These are phyloP conservation scores for Semibalanus balanoides DNA, from an alignment of 1,140 invertebrate species.

Conservation along the genomic window DNA sequence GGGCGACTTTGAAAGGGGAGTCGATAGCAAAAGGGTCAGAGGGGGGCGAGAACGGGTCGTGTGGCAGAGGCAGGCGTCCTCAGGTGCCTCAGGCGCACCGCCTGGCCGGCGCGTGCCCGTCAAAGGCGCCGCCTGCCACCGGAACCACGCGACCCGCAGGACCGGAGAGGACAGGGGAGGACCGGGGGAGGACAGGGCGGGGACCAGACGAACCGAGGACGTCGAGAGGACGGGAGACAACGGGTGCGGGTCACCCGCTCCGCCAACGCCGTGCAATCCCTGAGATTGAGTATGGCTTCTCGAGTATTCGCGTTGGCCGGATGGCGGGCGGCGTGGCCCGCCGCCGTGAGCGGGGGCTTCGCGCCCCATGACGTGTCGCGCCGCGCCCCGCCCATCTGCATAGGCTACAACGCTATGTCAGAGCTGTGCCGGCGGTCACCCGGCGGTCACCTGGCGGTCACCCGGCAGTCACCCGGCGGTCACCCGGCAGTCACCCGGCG, in stretches of 20 bases:
- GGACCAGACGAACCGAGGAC: too few species aligned
- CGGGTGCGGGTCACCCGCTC: neutral
- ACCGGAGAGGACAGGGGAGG: too few species aligned
- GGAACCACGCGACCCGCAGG: neutral
- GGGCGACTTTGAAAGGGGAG: neutral
- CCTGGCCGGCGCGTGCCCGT: neutral
- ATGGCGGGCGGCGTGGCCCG: too few species aligned
- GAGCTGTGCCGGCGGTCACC: neutral
- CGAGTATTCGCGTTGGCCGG: neutral
- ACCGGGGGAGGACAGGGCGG: too few species aligned
- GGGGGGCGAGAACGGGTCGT: neutral
- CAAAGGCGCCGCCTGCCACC: neutral
- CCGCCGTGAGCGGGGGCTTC: neutral
- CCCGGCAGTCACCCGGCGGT: too few species aligned
- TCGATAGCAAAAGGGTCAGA: neutral
- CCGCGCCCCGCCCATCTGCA: neutral
- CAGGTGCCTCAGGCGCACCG: neutral
- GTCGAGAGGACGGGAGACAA: too few species aligned
- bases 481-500: too few species aligned
- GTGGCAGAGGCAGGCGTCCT: too few species aligned
- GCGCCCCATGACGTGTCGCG: neutral
- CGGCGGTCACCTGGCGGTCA: too few species aligned
- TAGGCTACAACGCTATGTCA: neutral
- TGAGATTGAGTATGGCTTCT: conserved; percentile 2
- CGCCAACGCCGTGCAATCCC: neutral